Evolutionary conservation across 2,797 vertebrate genomes (phyloP).

Genomic region (Lithobates sylvaticus): DNA sequence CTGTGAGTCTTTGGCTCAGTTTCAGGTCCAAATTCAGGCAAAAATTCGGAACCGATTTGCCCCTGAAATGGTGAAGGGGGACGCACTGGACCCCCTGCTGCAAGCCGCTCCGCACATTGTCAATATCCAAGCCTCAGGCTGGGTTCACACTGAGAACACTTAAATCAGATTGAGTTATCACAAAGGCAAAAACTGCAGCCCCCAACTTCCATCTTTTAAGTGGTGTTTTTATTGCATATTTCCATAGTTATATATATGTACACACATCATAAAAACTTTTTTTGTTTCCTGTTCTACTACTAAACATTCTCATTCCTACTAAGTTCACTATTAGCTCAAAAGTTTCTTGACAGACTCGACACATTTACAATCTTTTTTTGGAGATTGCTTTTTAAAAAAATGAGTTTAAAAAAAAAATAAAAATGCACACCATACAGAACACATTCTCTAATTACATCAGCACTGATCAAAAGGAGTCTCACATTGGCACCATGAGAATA

Average conservation of each 20-base stretch:
- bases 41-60: too few relatives aligned
- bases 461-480: constrained; percentile 77
- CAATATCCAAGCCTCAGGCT: too few relatives aligned
- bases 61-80: too few relatives aligned
- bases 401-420: constrained; percentile 73
- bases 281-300: constrained; percentile 72
- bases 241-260: constrained; percentile 80
- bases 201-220: constrained; percentile 65
- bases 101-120: too few relatives aligned
- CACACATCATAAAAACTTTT: constrained; percentile 81
- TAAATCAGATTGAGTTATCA: too few relatives aligned
- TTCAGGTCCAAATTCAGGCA: too few relatives aligned
- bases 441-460: constrained; percentile 79
- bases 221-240: constrained; percentile 83
- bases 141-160: too few relatives aligned
- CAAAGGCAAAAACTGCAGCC: background rate
- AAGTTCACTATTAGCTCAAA: constrained; percentile 74
- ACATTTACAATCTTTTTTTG: constrained; percentile 75
- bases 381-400: constrained; percentile 76
- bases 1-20: too few relatives aligned
- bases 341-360: constrained; percentile 68
- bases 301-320: constrained; percentile 76
- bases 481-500: constrained; percentile 80
- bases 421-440: constrained; percentile 78
- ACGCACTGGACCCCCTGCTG: too few relatives aligned